Conservation (phyloP, 2,113 vertebrate genomes). For the Lagopus leucura region DNA sequence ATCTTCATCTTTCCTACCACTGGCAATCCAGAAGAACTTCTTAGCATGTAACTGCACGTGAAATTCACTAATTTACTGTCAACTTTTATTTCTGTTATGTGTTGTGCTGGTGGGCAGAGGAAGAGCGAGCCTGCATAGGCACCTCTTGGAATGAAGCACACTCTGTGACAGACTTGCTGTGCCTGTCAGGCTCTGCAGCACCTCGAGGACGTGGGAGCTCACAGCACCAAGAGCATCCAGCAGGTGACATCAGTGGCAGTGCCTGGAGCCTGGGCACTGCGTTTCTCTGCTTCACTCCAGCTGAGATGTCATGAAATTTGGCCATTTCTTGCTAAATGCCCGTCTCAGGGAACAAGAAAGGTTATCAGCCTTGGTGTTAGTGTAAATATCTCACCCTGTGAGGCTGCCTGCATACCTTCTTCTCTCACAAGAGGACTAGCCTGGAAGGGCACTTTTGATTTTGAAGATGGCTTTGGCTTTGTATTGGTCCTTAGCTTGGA, state of each 20-base stretch:
- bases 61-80: no score
- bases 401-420: accelerated
- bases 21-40: background rate
- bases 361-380: background rate
- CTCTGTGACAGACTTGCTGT: background rate
- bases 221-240: background rate
- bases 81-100: no score
- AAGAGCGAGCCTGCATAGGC: background rate
- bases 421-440: background rate
- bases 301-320: background rate
- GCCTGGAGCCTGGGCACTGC: background rate
- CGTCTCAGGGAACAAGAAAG: background rate
- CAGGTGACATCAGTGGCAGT: accelerated
- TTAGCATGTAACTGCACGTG: background rate
- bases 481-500: background rate
- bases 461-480: background rate
- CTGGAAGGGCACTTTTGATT: background rate
- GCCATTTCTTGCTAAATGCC: background rate
- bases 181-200: background rate
- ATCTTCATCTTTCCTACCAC: background rate
- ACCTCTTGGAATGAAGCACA: background rate
- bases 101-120: background rate
- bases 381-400: background rate
- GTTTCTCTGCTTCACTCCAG: background rate
- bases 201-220: background rate